Percentiles rank a stretch among this genome's conserved stretches.
phyloP scores from a whole-genome alignment of 2,113 vertebrate species.

The Psilopsiagon aurifrons region DNA sequence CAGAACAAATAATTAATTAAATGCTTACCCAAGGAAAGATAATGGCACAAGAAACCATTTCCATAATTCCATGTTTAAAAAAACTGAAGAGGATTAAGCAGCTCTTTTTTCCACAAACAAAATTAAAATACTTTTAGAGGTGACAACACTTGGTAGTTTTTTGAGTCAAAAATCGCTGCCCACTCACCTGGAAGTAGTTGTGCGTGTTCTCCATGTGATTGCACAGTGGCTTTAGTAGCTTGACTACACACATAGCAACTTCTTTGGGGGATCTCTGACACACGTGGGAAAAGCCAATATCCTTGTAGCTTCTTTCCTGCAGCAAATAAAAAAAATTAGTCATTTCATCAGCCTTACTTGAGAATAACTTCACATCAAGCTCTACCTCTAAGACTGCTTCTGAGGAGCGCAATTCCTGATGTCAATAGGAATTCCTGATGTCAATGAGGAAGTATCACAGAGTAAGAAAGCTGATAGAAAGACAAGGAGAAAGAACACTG shows the following conservation, averaged over 20 bases:
- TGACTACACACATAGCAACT: constrained; percentile 73
- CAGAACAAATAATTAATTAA: not conserved
- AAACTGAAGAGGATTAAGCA: not conserved
- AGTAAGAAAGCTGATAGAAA: not conserved
- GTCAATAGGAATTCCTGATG: not conserved
- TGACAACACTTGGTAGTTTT: not conserved
- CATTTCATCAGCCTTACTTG: not conserved
- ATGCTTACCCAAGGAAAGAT: not conserved
- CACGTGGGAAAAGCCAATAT: constrained; percentile 89
- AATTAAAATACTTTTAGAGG: not conserved
- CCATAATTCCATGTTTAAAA: not conserved
- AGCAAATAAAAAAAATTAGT: constrained; percentile 37
- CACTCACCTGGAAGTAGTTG: constrained; percentile 91
- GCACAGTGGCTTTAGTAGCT: constrained; percentile 87
- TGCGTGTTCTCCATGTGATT: constrained; percentile 94
- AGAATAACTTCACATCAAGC: not conserved
- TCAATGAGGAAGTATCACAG: not conserved
- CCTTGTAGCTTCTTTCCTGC: constrained; percentile 81
- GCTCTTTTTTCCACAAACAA: not conserved
- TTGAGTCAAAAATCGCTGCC: not conserved
- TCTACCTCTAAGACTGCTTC: not conserved
- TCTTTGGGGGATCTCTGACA: constrained; percentile 85
- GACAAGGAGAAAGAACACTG: not conserved
- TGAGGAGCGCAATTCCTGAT: not conserved
- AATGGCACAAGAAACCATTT: not conserved